Base-by-base conservation (phyloP, 1,140 invertebrate species). In the Heliconius melpomene region DNA sequence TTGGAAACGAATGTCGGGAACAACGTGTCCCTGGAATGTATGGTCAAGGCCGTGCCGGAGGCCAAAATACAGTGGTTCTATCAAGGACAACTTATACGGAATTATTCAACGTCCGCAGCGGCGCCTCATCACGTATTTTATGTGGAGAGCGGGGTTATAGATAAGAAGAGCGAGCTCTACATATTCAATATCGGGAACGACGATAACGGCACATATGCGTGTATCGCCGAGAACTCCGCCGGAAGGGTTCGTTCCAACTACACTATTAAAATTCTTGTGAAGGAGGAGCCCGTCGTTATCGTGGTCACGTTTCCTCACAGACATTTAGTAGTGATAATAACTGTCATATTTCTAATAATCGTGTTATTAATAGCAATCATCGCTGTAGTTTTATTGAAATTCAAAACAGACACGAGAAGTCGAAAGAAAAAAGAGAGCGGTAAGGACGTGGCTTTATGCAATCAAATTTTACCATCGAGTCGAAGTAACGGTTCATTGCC, bases 141-240 rank as follows among this genome's bases (percentile, higher is more conserved):
- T 83, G 94, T 96, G 6, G 96, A 97, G 88, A 96, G 96, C 86
- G 96, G 96, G 20, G 94, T 94, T 6, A 95, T 96, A 77, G 96
- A 97, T 86, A 97, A 97, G 89, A 96, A 95, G 79, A 97, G 97
- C 85, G 97, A 97, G 91, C 94, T 97, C 36, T 96, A 96, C 86
- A 97, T 97, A 84, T 96, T 96, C 82, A 97, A 97, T 88, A 95
- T 97, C 29, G 96, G 96, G 36, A 95, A 95, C 57, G 96, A 97
- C 79, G 97, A 97, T 79, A 98, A 98, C 83, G 98, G 98, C 5
- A 97, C 96, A 6, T 98, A 97, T 87, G 95, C 96, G 1, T 98
- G 98, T 87, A 93, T 97, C 2, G 98, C 97, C 0, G 97, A 97
- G 85, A 98, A 98, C 87, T 96, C 96, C 7, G 98, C 97, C 0